phyloP scores from a whole-genome alignment of 2,888 invertebrate species.

The Cinara cedri region DNA sequence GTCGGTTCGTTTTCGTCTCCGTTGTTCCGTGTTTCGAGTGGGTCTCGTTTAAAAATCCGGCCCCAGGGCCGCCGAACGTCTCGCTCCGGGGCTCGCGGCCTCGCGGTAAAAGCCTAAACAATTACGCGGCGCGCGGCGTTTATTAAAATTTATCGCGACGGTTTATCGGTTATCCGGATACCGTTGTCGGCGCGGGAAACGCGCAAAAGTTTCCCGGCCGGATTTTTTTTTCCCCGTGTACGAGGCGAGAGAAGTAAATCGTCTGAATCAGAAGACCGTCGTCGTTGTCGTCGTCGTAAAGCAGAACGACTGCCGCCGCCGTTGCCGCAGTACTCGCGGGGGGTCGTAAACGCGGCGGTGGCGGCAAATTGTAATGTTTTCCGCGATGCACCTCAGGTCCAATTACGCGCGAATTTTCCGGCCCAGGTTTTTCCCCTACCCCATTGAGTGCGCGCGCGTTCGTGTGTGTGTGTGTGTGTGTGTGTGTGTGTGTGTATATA shows the following conservation, averaged over 20 bases:
- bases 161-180: no score
- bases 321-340: not conserved
- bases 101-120: no score
- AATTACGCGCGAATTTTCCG: conserved; percentile 54
- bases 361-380: conserved; percentile 55
- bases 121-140: not conserved
- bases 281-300: conserved; percentile 44
- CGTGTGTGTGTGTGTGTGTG: no score
- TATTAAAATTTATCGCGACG: no score
- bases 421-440: conserved; percentile 32
- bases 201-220: conserved; percentile 2
- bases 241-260: conserved; percentile 6
- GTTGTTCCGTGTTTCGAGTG: no score
- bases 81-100: no score
- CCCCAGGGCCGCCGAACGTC: no score
- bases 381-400: conserved; percentile 54
- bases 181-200: not conserved
- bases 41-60: no score
- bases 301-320: conserved; percentile 29
- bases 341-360: conserved; percentile 47
- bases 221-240: not conserved
- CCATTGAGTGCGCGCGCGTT: no score
- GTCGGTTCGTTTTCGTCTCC: no score
- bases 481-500: no score
- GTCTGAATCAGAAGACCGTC: conserved; percentile 12